Evolutionary conservation across 2,797 vertebrate genomes (phyloP).

Genomic region (Mormyrops boulengeri): DNA sequence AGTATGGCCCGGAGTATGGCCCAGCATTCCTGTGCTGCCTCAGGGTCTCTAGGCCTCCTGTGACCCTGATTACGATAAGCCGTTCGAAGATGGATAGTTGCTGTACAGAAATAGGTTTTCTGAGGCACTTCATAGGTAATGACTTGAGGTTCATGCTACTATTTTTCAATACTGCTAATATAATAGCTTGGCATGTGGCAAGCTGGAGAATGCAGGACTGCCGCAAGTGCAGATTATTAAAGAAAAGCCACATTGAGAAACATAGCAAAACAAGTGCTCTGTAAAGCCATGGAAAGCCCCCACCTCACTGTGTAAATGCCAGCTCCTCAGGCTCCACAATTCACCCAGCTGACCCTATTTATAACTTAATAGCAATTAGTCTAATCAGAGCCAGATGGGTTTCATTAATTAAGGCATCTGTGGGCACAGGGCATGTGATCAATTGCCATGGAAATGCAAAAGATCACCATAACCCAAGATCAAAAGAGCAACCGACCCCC

Average conservation of each 20-base stretch:
- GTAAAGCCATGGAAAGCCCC: not conserved
- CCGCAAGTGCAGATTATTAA: not conserved
- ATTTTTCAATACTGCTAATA: not conserved
- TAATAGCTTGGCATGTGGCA: not conserved
- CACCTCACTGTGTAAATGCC: not conserved
- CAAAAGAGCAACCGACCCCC: not conserved
- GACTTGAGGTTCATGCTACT: not conserved
- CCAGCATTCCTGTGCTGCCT: not conserved
- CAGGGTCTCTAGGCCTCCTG: not conserved
- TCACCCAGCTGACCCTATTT: not conserved
- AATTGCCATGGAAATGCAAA: slow-evolving; percentile 4
- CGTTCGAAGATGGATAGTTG: not conserved
- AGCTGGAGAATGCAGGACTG: not conserved
- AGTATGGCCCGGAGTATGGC: not conserved
- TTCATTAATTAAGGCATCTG: slow-evolving; percentile 3
- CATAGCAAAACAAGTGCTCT: not conserved
- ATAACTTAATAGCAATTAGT: slow-evolving; percentile 3
- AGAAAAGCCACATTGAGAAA: not conserved
- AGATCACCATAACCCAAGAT: not conserved
- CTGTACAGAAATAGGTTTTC: not conserved
- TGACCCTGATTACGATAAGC: not conserved
- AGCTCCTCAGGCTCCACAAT: not conserved
- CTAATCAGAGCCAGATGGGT: not conserved
- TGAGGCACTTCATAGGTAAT: not conserved
- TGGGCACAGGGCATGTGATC: not conserved